Percentiles rank a stretch among this genome's conserved stretches.
These are phyloP conservation scores for Callorhinus ursinus DNA, from an alignment of 2,113 vertebrate species.

Conservation along the genomic window DNA sequence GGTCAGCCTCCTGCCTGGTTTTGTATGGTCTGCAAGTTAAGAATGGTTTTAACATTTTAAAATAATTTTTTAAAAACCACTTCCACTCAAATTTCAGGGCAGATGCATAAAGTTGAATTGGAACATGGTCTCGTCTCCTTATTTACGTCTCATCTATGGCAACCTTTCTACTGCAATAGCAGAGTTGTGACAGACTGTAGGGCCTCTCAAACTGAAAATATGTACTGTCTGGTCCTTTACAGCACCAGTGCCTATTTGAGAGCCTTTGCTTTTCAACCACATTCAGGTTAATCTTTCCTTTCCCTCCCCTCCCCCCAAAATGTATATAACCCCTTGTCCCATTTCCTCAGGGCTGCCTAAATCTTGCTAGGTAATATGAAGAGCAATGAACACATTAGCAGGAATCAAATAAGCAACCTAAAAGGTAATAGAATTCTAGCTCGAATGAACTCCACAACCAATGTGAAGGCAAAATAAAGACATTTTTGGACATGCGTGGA, in stretches of 20 bases:
- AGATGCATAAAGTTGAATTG: neutral
- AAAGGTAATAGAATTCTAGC: conserved; percentile 22
- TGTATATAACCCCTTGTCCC: neutral
- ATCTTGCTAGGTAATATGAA: neutral
- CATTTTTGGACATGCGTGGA: neutral
- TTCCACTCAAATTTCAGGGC: neutral
- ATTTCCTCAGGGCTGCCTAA: neutral
- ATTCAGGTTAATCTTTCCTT: neutral
- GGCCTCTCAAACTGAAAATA: neutral
- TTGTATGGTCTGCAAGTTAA: neutral
- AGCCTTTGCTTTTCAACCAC: neutral
- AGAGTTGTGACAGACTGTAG: neutral
- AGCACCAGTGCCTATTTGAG: neutral
- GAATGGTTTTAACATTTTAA: neutral
- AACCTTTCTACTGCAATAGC: neutral
- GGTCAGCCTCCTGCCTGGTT: neutral
- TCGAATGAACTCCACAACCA: conserved; percentile 20
- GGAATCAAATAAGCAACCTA: conserved; percentile 48
- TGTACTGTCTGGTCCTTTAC: neutral
- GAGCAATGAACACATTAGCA: neutral
- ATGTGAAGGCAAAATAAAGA: conserved; percentile 33
- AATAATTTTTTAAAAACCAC: neutral
- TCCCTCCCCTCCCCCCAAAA: neutral
- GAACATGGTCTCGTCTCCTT: neutral
- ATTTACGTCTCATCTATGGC: neutral